Evolutionary conservation across 2,797 vertebrate genomes (phyloP), one percentile per base, ranked within the genome.

Genomic region (Enteromius trimaculatus): DNA sequence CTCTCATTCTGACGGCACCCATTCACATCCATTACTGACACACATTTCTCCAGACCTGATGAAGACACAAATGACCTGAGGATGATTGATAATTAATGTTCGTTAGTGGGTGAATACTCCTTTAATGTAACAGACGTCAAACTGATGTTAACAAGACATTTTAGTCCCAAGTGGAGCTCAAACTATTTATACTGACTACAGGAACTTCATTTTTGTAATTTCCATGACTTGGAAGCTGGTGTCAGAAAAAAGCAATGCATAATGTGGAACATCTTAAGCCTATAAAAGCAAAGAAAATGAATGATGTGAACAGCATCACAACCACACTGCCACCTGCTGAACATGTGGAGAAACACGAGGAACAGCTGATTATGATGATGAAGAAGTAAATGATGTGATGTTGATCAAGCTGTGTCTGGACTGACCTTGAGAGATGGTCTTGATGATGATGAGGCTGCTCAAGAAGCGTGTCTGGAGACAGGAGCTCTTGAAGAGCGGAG

Each of bases 361-460:
- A 34, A 34, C 6, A 6, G 6, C 47, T 49, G 14, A 7, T 19
- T 2, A 51, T 51, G 0, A 19, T 17, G 5, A 17, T 6, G 17
- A 16, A 17, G 47, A 4, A 49, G 47, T 17, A 49, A 13, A 17
- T 2, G 47, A 1, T 44, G 10, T 13, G n/a, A n/a, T 11, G 42
- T 44, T 44, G 10, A 14, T 47, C 44, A 47, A 13, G 13, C 44
- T 47, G 31, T 17, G 6, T 19, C 5, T 16, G 9, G 31, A 19
- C 23, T 47, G n/a, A 77, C 97, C 97, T 95, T 96, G 96, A 82
- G 94, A 96, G 87, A 96, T 89, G 79, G 96, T 98, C 91, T 90
- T 95, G 60, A 98, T 94, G 87, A 96, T 88, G 91, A 98, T 95
- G 88, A 99, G 93, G 76, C 91, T 94, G 81, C 96, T 96, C 76